A percentile compares a stretch with the other conserved stretches of the same genome.
These are phyloP conservation scores for Adineta ricciae DNA, from an alignment of 2,888 invertebrate species.

Conservation along the genomic window DNA sequence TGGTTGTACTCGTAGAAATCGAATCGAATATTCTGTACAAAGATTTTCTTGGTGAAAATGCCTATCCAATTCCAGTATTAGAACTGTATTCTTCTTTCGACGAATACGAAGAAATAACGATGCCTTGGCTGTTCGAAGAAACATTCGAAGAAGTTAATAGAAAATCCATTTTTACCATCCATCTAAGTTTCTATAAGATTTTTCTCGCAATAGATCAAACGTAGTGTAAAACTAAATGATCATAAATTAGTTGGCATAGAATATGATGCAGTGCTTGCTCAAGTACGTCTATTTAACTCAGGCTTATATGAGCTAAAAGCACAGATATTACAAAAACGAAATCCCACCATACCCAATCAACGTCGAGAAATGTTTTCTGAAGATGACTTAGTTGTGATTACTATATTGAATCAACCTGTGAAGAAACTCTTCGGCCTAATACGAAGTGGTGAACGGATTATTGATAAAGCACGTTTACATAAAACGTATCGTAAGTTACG, in stretches of 20 bases:
- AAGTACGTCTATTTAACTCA: neutral
- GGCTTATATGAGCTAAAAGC: neutral
- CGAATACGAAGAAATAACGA: slow-evolving; percentile 16
- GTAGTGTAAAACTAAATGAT: neutral
- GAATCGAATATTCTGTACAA: neutral
- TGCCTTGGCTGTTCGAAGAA: slow-evolving; percentile 12
- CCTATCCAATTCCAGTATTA: neutral
- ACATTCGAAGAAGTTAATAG: slow-evolving; percentile 1
- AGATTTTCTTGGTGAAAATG: slow-evolving; percentile 18
- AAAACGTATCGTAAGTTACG: neutral
- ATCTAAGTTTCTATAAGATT: neutral
- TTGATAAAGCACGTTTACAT: neutral
- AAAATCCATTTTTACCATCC: neutral
- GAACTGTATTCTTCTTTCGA: neutral
- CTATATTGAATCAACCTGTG: neutral
- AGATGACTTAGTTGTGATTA: neutral
- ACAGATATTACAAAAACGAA: neutral
- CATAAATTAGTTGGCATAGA: neutral
- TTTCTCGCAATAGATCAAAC: neutral
- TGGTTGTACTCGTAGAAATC: neutral
- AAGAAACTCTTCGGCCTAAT: neutral
- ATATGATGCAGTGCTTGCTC: neutral
- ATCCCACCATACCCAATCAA: neutral
- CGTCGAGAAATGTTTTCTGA: neutral
- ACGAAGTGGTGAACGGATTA: neutral